Evolutionary conservation across 2,888 invertebrate genomes (phyloP).

Genomic region (Epinotia brunnichana): DNA sequence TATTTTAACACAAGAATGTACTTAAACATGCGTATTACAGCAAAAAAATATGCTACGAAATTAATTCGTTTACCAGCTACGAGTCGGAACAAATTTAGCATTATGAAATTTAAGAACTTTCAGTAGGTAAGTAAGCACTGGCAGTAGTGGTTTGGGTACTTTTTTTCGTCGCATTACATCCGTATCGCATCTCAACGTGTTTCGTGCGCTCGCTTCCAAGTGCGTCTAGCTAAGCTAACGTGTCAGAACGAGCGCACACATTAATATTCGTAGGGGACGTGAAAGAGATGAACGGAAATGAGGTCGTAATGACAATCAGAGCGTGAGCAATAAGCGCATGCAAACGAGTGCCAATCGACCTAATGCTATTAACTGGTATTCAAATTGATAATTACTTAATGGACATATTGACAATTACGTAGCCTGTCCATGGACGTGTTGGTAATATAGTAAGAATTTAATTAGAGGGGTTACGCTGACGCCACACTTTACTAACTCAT

Average conservation of each 20-base stretch:
- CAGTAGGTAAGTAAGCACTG: no score
- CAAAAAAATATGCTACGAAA: no score
- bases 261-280: background rate
- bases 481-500: background rate
- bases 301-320: background rate
- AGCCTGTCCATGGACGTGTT: background rate
- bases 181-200: background rate
- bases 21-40: no score
- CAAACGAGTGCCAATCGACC: constrained; percentile 22
- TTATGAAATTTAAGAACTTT: no score
- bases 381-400: constrained; percentile 34
- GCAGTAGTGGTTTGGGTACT: background rate
- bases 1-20: no score
- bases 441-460: constrained; percentile 5
- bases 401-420: constrained; percentile 20
- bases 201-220: background rate
- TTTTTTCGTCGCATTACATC: background rate
- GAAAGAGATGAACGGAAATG: background rate
- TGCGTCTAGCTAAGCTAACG: background rate
- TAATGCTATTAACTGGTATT: constrained; percentile 24
- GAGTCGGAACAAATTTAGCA: no score
- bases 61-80: no score
- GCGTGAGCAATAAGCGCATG: background rate
- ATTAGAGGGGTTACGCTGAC: background rate
- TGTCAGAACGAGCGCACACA: background rate